Evolutionary conservation across 2,113 vertebrate species (phyloP), one percentile per base, ranked within the genome.

Genomic region (Alectura lathami): DNA sequence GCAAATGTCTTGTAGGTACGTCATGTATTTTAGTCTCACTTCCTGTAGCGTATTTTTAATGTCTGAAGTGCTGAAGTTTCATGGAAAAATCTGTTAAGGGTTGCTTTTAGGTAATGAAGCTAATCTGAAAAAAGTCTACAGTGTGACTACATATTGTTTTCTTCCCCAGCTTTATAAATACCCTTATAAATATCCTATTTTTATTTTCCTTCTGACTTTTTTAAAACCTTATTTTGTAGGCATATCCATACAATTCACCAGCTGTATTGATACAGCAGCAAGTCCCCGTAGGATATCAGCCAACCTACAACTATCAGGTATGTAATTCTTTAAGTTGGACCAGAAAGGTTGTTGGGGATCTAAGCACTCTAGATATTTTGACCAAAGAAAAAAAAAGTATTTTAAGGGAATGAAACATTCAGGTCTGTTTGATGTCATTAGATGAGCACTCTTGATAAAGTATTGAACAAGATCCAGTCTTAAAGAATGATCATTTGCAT

Each of bases 281-380:
- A 83, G 97, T 99, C 97, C 98, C 98, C 50, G 21, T 99, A 89
- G 98, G 98, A 53, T 99, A 98, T 73, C 83, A 98, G n/a, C 98
- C 98, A 9, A 47, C 98, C 38, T 99, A 99, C 79, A 94, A 97
- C 86, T 99, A 99, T 79, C 98, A 98, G 99, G 99, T 99, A 98
- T 27, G 73, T 48, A 32, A 43, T 53, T 53, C 16, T 66, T 62
- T 3, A 69, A 21, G 23, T 43, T 50, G 24, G 34, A 81, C 24
- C 38, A 67, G 45, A 63, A 88, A 17, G 40, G 34, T 18, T 72
- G 9, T 42, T 63, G 9, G 9, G 38, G 3, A 14, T 23, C 38
- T 51, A 42, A 30, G 13, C 26, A 11, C 23, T 38, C 4, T 4
- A 51, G 47, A 18, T 51, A 18, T 10, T 38, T 70, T 51, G 12